phyloP scores from a whole-genome alignment of 2,113 vertebrate species.

The Aphyosemion australe region DNA sequence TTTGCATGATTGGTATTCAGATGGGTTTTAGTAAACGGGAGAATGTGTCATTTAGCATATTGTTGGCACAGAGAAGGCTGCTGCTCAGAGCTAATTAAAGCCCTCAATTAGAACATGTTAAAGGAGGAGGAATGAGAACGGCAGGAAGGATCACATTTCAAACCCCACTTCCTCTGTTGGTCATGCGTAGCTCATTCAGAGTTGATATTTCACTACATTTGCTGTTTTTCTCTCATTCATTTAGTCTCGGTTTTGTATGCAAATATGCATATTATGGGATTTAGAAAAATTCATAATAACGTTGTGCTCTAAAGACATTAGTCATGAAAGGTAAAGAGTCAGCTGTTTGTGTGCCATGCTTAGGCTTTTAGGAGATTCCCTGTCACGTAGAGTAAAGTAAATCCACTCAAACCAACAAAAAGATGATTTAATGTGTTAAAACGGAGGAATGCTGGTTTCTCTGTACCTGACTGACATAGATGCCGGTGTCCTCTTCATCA shows the following conservation, averaged over 20 bases:
- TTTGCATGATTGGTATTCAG: conserved; percentile 43
- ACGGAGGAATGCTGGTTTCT: background rate
- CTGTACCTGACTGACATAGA: conserved; percentile 92
- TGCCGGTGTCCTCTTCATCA: conserved; percentile 91
- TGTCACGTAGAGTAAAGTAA: background rate
- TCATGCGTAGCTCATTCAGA: conserved; percentile 43
- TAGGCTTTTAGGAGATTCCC: background rate
- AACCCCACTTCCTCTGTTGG: conserved; percentile 60
- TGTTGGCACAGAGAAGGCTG: conserved; percentile 26
- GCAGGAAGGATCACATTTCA: conserved; percentile 59
- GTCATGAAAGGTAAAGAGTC: background rate
- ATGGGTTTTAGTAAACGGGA: conserved; percentile 13
- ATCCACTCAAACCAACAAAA: background rate
- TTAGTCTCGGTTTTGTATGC: conserved; percentile 12
- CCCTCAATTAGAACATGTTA: conserved; percentile 60
- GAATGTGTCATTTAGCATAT: conserved; percentile 58
- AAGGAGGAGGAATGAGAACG: conserved; percentile 34
- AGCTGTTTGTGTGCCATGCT: background rate
- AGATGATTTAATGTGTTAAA: background rate
- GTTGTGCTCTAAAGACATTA: conserved; percentile 22
- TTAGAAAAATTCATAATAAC: conserved; percentile 52
- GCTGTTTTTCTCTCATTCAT: conserved; percentile 22
- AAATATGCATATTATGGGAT: conserved; percentile 47
- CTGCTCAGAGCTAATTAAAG: conserved; percentile 70
- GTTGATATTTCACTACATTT: conserved; percentile 26